phyloP scores from a whole-genome alignment of 2,113 vertebrate species.

The Pachycephala philippinensis region DNA sequence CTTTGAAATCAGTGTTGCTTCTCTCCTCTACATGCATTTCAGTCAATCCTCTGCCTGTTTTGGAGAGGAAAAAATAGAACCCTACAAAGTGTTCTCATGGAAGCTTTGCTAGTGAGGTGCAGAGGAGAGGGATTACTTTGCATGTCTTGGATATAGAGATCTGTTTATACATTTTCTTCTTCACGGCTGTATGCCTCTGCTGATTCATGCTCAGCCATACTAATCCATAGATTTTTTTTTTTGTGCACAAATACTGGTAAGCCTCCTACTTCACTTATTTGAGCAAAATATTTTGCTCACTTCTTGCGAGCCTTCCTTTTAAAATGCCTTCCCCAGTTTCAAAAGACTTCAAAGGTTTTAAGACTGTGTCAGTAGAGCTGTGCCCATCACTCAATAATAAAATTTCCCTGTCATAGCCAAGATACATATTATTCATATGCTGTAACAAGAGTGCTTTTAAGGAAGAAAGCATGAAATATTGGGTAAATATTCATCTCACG shows the following conservation, averaged over 20 bases:
- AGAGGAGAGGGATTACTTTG: not conserved
- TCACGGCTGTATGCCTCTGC: not conserved
- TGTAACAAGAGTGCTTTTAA: not conserved
- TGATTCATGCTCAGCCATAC: not conserved
- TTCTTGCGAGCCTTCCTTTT: not conserved
- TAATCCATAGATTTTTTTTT: not conserved
- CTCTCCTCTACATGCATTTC: accelerated
- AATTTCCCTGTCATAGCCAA: not conserved
- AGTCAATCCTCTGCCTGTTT: accelerated
- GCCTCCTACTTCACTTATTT: not conserved
- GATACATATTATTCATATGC: not conserved
- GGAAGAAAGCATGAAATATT: not conserved
- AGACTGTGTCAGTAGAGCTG: not conserved
- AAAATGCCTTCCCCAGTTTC: not conserved
- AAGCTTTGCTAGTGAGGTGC: not conserved
- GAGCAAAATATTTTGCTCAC: not conserved
- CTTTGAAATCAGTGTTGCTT: not conserved
- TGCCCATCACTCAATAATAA: not conserved
- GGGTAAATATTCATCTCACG: not conserved
- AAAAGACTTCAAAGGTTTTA: not conserved
- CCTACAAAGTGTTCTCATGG: not conserved
- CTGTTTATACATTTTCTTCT: not conserved
- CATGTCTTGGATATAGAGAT: not conserved
- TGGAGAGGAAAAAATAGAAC: not conserved
- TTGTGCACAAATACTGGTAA: not conserved